Evolutionary conservation across 2,888 invertebrate species (phyloP), one percentile per base, ranked within the genome.

Genomic region (Allacma fusca): DNA sequence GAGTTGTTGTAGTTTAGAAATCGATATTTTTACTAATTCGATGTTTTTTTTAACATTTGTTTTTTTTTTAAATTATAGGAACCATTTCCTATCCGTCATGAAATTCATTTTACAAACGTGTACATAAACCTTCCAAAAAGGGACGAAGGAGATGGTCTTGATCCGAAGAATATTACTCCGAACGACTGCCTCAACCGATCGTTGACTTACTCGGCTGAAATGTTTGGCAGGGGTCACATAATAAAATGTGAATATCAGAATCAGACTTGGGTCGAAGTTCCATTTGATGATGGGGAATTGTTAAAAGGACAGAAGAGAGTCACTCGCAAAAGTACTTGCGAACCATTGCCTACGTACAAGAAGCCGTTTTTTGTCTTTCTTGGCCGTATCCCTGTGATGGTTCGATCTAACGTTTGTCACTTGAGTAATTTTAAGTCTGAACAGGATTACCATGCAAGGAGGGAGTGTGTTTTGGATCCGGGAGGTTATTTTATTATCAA

Each of bases 401-500:
- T 90, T 78, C 86, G 90, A 59, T 90, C 90, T 0, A 87, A 89
- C 0, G 89, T 89, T 84, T 90, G 90, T 83, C 86, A 89, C 76
- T 85, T 90, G 34, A 88, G 87, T 82, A 88, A 88, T 34, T 86
- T 90, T 79, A 88, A 87, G 24, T 59, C 67, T 1, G 23, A 77
- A 64, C 59, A 80, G 21, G 90, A 90, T 86, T 87, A 89, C 84
- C 90, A 90, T 86, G 85, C 90, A 82, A 88, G 89, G 43, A 89
- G 90, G 82, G 90, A 90, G 84, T 90, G 90, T 83, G 90, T 90
- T 0, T 85, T 90, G 7, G 90, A 91, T 85, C 90, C 90, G 21
- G 90, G 89, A 13, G 90, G 90, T 23, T 91, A 91, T 84, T 91
- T 91, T 83, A 89, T 90, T 80, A 90, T 91, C 82, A 91, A 91